Conservation (phyloP, 2,797 vertebrate species). For the Acipenser oxyrinchus region DNA sequence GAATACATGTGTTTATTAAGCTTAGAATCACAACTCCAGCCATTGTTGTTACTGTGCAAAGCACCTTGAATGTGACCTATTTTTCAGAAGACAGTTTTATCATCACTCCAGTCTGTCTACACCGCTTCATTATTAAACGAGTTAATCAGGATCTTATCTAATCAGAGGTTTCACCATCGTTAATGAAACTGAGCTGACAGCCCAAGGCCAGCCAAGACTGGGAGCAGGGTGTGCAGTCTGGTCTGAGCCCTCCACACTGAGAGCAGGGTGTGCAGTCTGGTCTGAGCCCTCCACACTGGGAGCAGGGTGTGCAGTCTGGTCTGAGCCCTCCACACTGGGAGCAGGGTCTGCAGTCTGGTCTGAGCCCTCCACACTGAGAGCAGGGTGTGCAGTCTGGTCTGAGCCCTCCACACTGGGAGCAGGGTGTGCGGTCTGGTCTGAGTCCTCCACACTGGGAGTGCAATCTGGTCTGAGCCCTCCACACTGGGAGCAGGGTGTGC, state of each 20-base stretch:
- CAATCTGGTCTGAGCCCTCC: conserved; percentile 16
- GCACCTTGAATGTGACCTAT: neutral
- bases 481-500: neutral
- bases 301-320: conserved; percentile 17
- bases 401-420: too few relatives aligned
- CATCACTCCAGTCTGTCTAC: neutral
- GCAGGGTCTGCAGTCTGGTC: conserved; percentile 9
- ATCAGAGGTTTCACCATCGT: neutral
- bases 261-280: too few relatives aligned
- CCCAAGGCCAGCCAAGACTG: conserved; percentile 4
- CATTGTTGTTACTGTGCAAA: neutral
- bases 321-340: conserved; percentile 3
- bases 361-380: too few relatives aligned
- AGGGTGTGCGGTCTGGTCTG: too few relatives aligned
- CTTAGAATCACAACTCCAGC: neutral
- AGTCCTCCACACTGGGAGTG: conserved; percentile 11
- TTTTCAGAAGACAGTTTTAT: neutral
- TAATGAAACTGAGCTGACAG: conserved; percentile 13
- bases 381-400: conserved; percentile 4
- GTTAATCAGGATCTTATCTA: neutral
- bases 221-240: conserved; percentile 3
- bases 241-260: too few relatives aligned
- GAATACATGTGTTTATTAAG: conserved; percentile 3
- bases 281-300: conserved; percentile 9
- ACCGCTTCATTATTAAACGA: neutral